phyloP scores from a whole-genome alignment of 2,797 vertebrate species.

The Rhadinocentrus ornatus region DNA sequence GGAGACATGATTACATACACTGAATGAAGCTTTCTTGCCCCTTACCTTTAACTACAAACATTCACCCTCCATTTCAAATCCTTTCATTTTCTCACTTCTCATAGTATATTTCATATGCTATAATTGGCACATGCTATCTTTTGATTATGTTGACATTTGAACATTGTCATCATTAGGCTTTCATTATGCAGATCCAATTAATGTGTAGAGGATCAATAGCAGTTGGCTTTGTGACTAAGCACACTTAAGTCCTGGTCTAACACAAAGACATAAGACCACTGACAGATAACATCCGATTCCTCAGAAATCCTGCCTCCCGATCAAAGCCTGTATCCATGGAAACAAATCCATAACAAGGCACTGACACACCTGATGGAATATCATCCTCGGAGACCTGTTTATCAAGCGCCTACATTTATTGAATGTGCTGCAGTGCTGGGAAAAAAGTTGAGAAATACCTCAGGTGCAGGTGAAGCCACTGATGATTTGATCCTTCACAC shows the following conservation, averaged over 20 bases:
- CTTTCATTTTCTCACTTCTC: background rate
- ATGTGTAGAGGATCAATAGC: slow-evolving; percentile 65
- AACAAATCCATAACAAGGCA: slow-evolving; percentile 67
- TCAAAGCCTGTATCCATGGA: slow-evolving; percentile 74
- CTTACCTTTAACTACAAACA: slow-evolving; percentile 17
- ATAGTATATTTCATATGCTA: slow-evolving; percentile 6
- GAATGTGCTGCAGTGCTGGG: slow-evolving; percentile 8
- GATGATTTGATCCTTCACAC: slow-evolving; percentile 38
- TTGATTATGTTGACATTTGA: slow-evolving; percentile 54
- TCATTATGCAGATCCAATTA: slow-evolving; percentile 71
- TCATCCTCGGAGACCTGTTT: slow-evolving; percentile 49
- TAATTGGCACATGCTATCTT: slow-evolving; percentile 25
- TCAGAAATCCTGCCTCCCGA: slow-evolving; percentile 53
- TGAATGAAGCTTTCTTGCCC: slow-evolving; percentile 23
- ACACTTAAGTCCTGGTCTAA: slow-evolving; percentile 45
- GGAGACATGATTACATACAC: slow-evolving; percentile 48
- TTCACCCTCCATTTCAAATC: background rate
- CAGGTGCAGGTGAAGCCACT: slow-evolving; percentile 38
- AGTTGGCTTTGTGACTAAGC: slow-evolving; percentile 56
- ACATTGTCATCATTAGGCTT: slow-evolving; percentile 38
- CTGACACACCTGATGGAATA: slow-evolving; percentile 54
- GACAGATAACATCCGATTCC: slow-evolving; percentile 68
- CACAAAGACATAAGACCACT: slow-evolving; percentile 55
- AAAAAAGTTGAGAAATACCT: slow-evolving; percentile 19
- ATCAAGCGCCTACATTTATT: slow-evolving; percentile 24